phyloP scores from a whole-genome alignment of 23 tunicate species.

The Halocynthia roretzi region DNA sequence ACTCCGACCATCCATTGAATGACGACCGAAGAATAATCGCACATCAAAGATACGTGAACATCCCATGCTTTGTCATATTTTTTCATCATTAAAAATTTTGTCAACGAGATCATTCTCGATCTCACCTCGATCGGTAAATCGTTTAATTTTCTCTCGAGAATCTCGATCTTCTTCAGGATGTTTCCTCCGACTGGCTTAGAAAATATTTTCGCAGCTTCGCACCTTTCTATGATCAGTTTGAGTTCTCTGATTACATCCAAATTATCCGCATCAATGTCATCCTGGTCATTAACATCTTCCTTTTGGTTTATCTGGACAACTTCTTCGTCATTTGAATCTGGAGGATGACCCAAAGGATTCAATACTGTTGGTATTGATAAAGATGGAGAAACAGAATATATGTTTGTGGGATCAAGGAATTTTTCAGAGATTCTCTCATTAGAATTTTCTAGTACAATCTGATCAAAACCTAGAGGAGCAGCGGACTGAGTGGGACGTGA shows the following conservation, averaged over 20 bases:
- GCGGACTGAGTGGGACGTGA: too few relatives aligned
- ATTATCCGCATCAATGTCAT: neutral
- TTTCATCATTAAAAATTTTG: conserved; percentile 8
- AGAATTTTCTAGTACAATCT: too few relatives aligned
- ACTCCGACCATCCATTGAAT: conserved; percentile 31
- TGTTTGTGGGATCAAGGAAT: too few relatives aligned
- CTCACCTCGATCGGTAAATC: conserved; percentile 1
- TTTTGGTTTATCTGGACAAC: too few relatives aligned
- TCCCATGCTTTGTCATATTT: conserved; percentile 21
- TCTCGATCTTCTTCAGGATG: conserved; percentile 10
- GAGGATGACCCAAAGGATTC: too few relatives aligned
- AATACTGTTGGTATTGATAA: too few relatives aligned
- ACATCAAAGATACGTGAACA: conserved; percentile 9
- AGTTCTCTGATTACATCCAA: conserved; percentile 4
- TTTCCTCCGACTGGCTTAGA: neutral
- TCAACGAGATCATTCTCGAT: neutral
- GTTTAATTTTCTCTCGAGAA: conserved; percentile 13
- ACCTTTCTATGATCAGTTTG: neutral
- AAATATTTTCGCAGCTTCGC: conserved; percentile 5
- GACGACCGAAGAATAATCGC: conserved; percentile 22
- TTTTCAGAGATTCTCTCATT: too few relatives aligned
- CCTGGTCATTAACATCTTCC: neutral
- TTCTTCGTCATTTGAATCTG: too few relatives aligned
- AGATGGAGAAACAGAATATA: too few relatives aligned
- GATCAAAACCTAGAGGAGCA: too few relatives aligned